Percentiles rank a stretch among this genome's conserved stretches.
phyloP scores from a whole-genome alignment of 2,113 vertebrate species.

The Megatriorchis doriae region DNA sequence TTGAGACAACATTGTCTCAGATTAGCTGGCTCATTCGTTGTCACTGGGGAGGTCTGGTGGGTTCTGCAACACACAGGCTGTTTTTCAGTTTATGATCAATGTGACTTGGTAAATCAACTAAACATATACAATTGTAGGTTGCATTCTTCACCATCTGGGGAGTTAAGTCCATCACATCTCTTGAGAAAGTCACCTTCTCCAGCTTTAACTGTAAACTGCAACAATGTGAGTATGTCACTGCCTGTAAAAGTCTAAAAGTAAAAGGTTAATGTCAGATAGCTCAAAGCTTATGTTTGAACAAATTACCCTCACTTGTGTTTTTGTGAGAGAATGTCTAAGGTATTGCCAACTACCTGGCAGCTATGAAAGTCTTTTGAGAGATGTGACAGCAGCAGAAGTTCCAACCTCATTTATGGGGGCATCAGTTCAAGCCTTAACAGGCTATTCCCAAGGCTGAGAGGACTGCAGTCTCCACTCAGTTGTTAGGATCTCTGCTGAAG shows the following conservation, averaged over 20 bases:
- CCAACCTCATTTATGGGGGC: background rate
- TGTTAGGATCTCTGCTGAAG: background rate
- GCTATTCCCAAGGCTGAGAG: background rate
- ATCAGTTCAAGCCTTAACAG: background rate
- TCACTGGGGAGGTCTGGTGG: background rate
- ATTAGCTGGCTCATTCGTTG: background rate
- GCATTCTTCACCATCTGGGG: constrained; percentile 82
- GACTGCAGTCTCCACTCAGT: background rate
- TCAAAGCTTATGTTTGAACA: background rate
- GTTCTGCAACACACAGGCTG: background rate
- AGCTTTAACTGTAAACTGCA: constrained; percentile 65
- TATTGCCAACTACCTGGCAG: background rate
- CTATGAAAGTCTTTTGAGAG: background rate
- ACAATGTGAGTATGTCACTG: constrained; percentile 72
- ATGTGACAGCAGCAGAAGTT: background rate
- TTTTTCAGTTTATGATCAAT: background rate
- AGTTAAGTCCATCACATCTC: constrained; percentile 75
- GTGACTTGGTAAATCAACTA: background rate
- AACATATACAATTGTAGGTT: constrained; percentile 70
- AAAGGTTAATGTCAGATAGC: background rate
- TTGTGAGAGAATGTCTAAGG: background rate
- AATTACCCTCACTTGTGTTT: background rate
- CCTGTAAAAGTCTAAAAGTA: background rate
- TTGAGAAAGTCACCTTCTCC: constrained; percentile 77
- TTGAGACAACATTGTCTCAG: background rate